Base-by-base conservation (phyloP, 2,797 vertebrate species). In the Muscicapa comitata region DNA sequence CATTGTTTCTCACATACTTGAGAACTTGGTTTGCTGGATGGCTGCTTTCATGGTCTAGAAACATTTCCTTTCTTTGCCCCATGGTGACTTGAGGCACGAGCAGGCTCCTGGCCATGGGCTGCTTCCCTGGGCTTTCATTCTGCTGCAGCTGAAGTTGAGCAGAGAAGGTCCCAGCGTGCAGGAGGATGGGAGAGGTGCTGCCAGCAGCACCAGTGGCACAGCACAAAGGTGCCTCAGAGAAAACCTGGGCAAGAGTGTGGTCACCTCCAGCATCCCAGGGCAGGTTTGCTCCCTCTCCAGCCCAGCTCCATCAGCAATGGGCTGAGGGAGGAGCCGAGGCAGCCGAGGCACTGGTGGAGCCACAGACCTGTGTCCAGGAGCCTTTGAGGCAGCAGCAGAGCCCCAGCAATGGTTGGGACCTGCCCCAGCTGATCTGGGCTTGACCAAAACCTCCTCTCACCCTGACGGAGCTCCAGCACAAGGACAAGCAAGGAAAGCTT, bases 1-100 rank as follows among this genome's bases (percentile, higher is more conserved):
- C 94, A 95, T 95, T 97, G 93, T 95, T 97, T 98, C 97, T 97
- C 97, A 96, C 95, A 93, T 91, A 93, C 96, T 94, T 93, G 96
- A 94, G 95, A 74, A 86, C 89, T 83, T 48, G 77, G 83, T 90
- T 59, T 72, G 79, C 71, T 82, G 65, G 51, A 67, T 74, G 59
- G 43, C 76, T 38, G 61, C 65, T 93, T 89, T 85, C 90, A 87
- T 38, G 86, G 55, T 65, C 89, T 48, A 70, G 72, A 73, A 85
- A 73, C 75, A 48, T 86, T 95, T 95, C 86, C 81, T 96, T 62
- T 81, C 91, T 29, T 76, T 95, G 90, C 70, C 94, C 77, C 58
- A 17, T 0, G 5, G 54, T 57, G 79, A 85, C 83, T 76, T 4
- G 35, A 90, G 80, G 38, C 70, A 37, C 0, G 0, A 79, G 54